Conservation (phyloP, 2,113 vertebrate species). For the Ursus arctos region DNA sequence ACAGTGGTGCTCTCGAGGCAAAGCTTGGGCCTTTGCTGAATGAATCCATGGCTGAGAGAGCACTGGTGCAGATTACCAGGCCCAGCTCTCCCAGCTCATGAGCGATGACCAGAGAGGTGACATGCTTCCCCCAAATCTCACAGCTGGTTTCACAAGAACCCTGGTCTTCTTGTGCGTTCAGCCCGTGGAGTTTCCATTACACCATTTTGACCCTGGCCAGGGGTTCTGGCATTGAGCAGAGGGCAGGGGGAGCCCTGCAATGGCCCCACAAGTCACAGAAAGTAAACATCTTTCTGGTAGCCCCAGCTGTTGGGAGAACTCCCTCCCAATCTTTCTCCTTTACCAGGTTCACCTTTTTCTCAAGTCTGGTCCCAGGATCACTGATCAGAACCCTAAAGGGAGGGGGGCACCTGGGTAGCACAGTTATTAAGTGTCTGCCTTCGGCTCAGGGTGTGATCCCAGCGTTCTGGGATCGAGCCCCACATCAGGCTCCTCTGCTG, state of each 20-base stretch:
- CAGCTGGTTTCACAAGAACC: neutral
- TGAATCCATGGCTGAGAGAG: neutral
- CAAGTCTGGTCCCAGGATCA: neutral
- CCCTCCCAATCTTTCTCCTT: neutral
- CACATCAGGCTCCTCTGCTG: too few species aligned
- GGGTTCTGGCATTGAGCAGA: neutral
- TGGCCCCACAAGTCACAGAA: neutral
- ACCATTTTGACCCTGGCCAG: neutral
- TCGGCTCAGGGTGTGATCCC: too few species aligned
- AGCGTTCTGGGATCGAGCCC: too few species aligned
- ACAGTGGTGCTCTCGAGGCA: too few species aligned
- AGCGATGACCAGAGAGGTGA: neutral
- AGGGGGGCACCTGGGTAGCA: neutral
- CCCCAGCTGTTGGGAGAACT: neutral
- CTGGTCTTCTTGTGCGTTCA: neutral
- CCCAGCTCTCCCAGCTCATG: neutral
- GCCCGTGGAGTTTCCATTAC: neutral
- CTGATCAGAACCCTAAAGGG: neutral
- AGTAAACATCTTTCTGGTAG: neutral
- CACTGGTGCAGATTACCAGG: neutral
- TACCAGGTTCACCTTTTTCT: neutral
- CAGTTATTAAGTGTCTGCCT: too few species aligned
- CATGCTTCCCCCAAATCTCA: neutral
- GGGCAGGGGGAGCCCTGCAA: fast-evolving
- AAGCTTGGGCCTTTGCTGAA: neutral